Evolutionary conservation across 2,113 vertebrate genomes (phyloP).

Genomic region (Phainopepla nitens): DNA sequence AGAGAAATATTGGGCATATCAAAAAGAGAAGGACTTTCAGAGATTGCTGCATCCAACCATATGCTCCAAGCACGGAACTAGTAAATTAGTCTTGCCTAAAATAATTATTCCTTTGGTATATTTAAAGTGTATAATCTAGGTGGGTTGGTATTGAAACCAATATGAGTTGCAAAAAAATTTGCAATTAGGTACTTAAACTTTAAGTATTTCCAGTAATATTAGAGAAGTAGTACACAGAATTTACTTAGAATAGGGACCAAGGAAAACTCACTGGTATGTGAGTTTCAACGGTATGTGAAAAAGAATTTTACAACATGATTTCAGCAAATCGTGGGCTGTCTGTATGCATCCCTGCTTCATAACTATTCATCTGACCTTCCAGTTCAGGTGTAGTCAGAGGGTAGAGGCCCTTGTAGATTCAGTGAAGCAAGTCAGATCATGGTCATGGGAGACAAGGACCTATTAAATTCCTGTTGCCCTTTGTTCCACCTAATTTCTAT

Average conservation of each 20-base stretch:
- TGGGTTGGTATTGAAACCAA: neutral
- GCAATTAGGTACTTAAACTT: neutral
- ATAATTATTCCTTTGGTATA: neutral
- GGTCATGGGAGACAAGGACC: neutral
- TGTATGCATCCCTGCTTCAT: neutral
- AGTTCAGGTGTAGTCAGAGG: neutral
- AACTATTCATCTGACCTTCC: conserved; percentile 6
- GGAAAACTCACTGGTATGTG: neutral
- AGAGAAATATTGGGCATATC: neutral
- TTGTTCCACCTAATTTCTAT: neutral
- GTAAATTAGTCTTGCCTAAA: neutral
- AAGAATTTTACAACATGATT: neutral
- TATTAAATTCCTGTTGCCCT: neutral
- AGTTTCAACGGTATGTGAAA: neutral
- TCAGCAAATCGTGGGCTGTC: neutral
- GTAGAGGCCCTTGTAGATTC: neutral
- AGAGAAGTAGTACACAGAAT: neutral
- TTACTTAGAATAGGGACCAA: neutral
- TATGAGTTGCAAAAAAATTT: neutral
- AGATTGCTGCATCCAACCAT: neutral
- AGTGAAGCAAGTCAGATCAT: neutral
- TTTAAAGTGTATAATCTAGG: neutral
- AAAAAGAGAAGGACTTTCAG: neutral
- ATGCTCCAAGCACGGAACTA: neutral
- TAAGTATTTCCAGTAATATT: neutral